phyloP scores from a whole-genome alignment of 2,797 vertebrate species.

The Chloroceryle inda region DNA sequence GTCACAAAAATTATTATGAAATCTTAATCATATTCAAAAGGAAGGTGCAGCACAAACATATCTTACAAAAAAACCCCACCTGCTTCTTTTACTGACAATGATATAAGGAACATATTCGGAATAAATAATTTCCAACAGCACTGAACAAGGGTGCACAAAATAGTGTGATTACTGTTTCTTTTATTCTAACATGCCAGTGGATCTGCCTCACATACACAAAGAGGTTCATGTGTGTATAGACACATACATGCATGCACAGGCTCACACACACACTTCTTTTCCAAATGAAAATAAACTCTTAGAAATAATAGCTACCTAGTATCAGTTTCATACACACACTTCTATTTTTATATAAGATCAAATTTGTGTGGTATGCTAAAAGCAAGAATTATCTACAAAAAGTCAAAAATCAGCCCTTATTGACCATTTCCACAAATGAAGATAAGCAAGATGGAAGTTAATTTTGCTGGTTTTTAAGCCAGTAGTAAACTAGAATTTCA shows the following conservation, averaged over 20 bases:
- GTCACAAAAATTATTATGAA: background rate
- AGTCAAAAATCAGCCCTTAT: accelerated
- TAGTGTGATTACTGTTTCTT: background rate
- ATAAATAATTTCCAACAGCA: background rate
- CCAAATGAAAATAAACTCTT: background rate
- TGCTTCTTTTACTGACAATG: background rate
- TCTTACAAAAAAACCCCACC: background rate
- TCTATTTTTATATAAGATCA: background rate
- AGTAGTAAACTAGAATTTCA: background rate
- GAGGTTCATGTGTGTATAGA: background rate
- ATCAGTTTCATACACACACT: background rate
- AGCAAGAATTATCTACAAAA: background rate
- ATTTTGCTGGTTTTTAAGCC: background rate
- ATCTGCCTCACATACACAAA: background rate
- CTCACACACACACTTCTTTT: background rate
- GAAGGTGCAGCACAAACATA: background rate
- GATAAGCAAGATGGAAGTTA: background rate
- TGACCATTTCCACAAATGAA: background rate
- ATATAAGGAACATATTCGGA: background rate
- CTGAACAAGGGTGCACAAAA: background rate
- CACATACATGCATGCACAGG: background rate
- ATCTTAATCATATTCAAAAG: background rate
- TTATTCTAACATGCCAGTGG: background rate
- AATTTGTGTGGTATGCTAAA: background rate
- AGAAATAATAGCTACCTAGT: background rate